Percentiles rank a stretch among this genome's conserved stretches.
These are phyloP conservation scores for Diabrotica undecimpunctata DNA, from an alignment of 1,140 invertebrate species.

Conservation along the genomic window DNA sequence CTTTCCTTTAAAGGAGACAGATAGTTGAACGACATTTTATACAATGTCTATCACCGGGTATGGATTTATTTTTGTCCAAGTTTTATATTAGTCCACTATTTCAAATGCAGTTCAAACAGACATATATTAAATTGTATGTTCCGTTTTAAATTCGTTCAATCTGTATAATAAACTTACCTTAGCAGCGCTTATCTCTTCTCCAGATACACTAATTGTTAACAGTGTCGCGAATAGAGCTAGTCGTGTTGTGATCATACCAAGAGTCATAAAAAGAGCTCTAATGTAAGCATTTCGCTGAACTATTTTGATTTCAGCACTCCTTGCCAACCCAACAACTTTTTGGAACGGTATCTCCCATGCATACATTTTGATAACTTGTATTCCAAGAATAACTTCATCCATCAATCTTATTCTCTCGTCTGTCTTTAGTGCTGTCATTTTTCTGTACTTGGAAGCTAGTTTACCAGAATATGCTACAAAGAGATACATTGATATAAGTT, in stretches of 20 bases:
- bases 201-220: slow-evolving; percentile 55
- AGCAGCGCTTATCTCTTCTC: slow-evolving; percentile 54
- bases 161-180: slow-evolving; percentile 47
- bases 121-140: too few species aligned
- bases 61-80: too few species aligned
- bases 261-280: slow-evolving; percentile 68
- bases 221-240: slow-evolving; percentile 64
- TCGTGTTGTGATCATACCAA: slow-evolving; percentile 65
- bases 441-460: slow-evolving; percentile 56
- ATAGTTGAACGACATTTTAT: too few species aligned
- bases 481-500: too few species aligned
- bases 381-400: slow-evolving; percentile 57
- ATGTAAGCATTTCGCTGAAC: slow-evolving; percentile 62
- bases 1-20: too few species aligned
- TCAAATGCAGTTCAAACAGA: too few species aligned
- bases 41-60: too few species aligned
- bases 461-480: slow-evolving; percentile 58
- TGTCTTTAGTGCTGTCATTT: slow-evolving; percentile 54
- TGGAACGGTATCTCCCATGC: slow-evolving; percentile 80
- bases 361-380: slow-evolving; percentile 79
- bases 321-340: slow-evolving; percentile 50
- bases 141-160: too few species aligned
- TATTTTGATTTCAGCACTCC: slow-evolving; percentile 57
- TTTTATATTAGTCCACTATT: too few species aligned
- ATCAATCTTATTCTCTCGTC: slow-evolving; percentile 59